Evolutionary conservation across 2,888 invertebrate species (phyloP).

Genomic region (Caenorhabditis japonica): DNA sequence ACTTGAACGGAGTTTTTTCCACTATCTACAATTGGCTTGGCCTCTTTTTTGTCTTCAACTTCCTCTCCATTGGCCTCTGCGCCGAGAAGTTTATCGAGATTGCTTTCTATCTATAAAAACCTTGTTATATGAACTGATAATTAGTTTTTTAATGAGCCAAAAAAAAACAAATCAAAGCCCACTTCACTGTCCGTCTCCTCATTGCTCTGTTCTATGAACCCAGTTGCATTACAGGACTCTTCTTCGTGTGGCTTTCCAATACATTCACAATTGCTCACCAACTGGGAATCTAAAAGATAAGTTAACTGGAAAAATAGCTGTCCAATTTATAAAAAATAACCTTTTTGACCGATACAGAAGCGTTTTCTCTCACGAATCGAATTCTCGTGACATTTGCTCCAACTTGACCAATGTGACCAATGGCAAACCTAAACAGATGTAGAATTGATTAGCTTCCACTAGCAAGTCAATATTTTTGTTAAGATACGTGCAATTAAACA

Average conservation of each 20-base stretch:
- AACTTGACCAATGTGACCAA: conserved; percentile 66
- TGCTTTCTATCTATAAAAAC: conserved; percentile 41
- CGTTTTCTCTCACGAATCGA: conserved; percentile 59
- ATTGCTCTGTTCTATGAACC: conserved; percentile 41
- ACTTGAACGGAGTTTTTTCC: conserved; percentile 26
- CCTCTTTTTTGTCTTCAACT: conserved; percentile 16
- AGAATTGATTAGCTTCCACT: no score
- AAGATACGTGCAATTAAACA: neutral
- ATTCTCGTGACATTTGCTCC: conserved; percentile 60
- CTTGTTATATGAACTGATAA: neutral
- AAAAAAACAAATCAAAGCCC: conserved; percentile 31
- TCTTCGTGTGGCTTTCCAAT: conserved; percentile 58
- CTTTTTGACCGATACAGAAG: conserved; percentile 63
- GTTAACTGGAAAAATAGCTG: conserved; percentile 8
- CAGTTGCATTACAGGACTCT: conserved; percentile 32
- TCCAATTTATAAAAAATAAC: conserved; percentile 19
- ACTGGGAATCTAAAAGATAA: conserved; percentile 31
- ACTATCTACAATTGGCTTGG: conserved; percentile 33
- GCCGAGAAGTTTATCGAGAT: conserved; percentile 43
- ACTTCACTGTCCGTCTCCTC: conserved; percentile 44
- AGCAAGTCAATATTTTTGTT: no score
- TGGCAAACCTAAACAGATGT: conserved; percentile 57
- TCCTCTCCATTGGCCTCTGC: conserved; percentile 14
- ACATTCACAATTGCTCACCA: conserved; percentile 63
- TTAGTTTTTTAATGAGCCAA: neutral